Conservation (phyloP, 2,888 invertebrate species). For the Sarcophaga variegata region DNA sequence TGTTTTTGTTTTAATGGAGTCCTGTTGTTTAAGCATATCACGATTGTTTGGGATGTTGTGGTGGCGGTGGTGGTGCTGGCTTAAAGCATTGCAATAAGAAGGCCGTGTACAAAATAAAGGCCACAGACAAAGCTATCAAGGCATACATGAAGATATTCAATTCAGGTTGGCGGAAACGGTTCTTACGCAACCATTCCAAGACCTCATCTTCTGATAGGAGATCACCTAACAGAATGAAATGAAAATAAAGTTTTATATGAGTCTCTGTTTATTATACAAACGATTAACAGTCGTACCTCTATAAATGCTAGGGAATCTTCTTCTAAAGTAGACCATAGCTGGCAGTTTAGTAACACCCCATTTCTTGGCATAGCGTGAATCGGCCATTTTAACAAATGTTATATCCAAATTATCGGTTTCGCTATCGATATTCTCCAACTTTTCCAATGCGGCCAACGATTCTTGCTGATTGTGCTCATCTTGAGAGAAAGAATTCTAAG, state of each 20-base stretch:
- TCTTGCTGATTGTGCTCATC: constrained; percentile 91
- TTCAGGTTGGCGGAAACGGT: constrained; percentile 95
- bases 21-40: constrained; percentile 74
- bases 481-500: constrained; percentile 76
- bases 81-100: constrained; percentile 95
- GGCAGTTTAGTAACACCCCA: constrained; percentile 96
- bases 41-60: constrained; percentile 81
- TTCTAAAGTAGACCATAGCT: constrained; percentile 94
- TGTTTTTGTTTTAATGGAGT: background rate
- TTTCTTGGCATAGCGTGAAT: constrained; percentile 94
- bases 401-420: constrained; percentile 97
- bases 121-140: constrained; percentile 91
- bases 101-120: constrained; percentile 94
- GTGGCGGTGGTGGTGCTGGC: constrained; percentile 85
- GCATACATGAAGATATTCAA: constrained; percentile 97
- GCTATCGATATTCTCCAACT: constrained; percentile 95
- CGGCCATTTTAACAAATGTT: constrained; percentile 96
- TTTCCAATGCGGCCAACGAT: constrained; percentile 91
- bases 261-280: background rate
- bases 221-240: constrained; percentile 84
- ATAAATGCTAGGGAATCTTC: constrained; percentile 95
- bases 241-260: background rate
- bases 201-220: constrained; percentile 92
- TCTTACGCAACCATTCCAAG: constrained; percentile 95
- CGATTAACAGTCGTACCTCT: constrained; percentile 85